Percentiles rank a stretch among this genome's conserved stretches.
These are phyloP conservation scores for Micronycteris hirsuta DNA, from an alignment of 2,113 vertebrate species.

Conservation along the genomic window DNA sequence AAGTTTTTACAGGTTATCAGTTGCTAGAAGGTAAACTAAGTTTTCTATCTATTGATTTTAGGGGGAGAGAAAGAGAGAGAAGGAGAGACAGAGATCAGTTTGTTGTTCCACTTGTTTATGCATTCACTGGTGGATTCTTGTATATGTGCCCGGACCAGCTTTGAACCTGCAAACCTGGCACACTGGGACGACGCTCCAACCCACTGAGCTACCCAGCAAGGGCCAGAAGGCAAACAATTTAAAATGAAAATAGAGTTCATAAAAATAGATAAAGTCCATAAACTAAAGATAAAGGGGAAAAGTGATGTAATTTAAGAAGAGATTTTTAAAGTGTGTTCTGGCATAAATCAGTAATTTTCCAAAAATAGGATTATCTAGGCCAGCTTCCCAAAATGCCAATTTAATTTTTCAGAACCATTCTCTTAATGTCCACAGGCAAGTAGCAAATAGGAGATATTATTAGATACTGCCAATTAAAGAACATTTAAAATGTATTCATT, in stretches of 20 bases:
- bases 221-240: background rate
- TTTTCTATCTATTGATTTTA: background rate
- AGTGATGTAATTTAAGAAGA: background rate
- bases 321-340: constrained; percentile 2
- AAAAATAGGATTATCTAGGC: constrained; percentile 52
- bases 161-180: background rate
- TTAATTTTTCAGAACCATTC: constrained; percentile 31
- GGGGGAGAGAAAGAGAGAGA: background rate
- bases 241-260: background rate
- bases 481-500: constrained; percentile 58
- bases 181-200: background rate
- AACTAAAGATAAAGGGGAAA: background rate
- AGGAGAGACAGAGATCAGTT: background rate
- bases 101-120: background rate
- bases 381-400: constrained; percentile 21
- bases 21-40: background rate
- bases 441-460: constrained; percentile 50
- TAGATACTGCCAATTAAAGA: constrained; percentile 58
- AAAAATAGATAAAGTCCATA: background rate
- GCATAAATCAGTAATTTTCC: constrained; percentile 36
- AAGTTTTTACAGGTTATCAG: background rate
- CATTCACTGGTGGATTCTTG: background rate
- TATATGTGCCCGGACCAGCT: background rate
- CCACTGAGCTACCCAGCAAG: background rate
- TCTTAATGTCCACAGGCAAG: constrained; percentile 26